Percentiles rank a stretch among this genome's conserved stretches.
These are phyloP conservation scores for Augiades crinisus DNA, from an alignment of 2,888 invertebrate species.

Conservation along the genomic window DNA sequence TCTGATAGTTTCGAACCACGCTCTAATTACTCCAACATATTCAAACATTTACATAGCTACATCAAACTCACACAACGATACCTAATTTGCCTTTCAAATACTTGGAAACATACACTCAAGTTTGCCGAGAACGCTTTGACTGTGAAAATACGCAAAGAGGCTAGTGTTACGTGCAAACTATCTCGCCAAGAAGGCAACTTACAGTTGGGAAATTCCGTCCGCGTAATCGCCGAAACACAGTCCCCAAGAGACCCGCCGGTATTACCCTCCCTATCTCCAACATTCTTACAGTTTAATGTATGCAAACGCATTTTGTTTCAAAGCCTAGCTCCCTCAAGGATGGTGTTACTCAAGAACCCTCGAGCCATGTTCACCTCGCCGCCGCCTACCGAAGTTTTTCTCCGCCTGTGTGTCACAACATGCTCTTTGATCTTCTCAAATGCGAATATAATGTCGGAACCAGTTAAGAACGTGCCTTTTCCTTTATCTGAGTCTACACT, in stretches of 20 bases:
- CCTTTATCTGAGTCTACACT: constrained; percentile 57
- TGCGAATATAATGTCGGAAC: constrained; percentile 77
- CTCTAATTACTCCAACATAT: constrained; percentile 51
- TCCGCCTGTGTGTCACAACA: constrained; percentile 67
- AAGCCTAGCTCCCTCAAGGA: constrained; percentile 74
- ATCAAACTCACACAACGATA: constrained; percentile 44
- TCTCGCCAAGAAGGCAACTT: constrained; percentile 66
- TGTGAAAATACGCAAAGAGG: constrained; percentile 69
- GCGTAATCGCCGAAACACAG: constrained; percentile 79
- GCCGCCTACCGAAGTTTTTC: constrained; percentile 60
- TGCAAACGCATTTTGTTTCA: constrained; percentile 82
- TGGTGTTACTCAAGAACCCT: constrained; percentile 71
- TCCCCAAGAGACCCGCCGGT: constrained; percentile 60
- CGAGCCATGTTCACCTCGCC: constrained; percentile 59
- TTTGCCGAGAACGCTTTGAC: constrained; percentile 65
- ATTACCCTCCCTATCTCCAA: constrained; percentile 72
- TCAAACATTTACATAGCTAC: constrained; percentile 59
- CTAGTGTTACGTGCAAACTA: constrained; percentile 76
- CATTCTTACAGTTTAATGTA: constrained; percentile 81
- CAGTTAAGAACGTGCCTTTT: constrained; percentile 65
- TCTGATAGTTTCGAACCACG: constrained; percentile 31
- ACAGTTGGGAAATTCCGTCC: constrained; percentile 69
- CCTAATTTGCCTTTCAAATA: constrained; percentile 79
- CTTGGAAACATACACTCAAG: constrained; percentile 69
- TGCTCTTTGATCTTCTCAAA: constrained; percentile 78